A percentile compares a stretch with the other conserved stretches of the same genome.
Evolutionary conservation across 2,797 vertebrate genomes (phyloP).

Genomic region (Cuculus canorus): DNA sequence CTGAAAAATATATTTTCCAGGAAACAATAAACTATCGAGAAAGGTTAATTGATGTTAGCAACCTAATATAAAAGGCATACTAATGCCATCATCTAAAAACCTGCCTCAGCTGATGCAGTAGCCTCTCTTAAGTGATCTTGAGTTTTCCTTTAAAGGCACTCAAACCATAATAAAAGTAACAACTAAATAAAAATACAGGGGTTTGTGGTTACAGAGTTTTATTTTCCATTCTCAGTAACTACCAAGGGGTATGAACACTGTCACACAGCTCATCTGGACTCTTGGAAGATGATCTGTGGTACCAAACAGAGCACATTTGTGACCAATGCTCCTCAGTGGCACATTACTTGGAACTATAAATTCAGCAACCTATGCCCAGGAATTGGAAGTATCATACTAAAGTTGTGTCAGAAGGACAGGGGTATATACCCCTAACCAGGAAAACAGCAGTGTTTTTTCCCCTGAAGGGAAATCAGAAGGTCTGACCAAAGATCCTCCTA

Average conservation of each 20-base stretch:
- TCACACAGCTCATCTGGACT: not conserved
- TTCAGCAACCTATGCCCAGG: not conserved
- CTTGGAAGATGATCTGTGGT: not conserved
- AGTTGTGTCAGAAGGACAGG: not conserved
- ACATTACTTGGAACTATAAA: not conserved
- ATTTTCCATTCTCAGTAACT: not conserved
- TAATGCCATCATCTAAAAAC: not conserved
- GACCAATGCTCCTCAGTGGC: not conserved
- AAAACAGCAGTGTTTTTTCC: rapidly evolving
- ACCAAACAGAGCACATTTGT: not conserved
- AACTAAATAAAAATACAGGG: not conserved
- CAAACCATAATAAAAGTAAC: not conserved
- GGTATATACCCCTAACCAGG: not conserved
- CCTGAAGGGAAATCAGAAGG: not conserved
- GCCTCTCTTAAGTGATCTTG: not conserved
- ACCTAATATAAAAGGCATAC: not conserved
- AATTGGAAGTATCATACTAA: not conserved
- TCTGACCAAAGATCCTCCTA: not conserved
- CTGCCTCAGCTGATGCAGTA: not conserved
- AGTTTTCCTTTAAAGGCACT: not conserved
- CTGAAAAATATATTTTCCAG: not conserved
- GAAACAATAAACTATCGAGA: not conserved
- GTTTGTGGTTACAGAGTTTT: not conserved
- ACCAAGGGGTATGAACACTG: not conserved
- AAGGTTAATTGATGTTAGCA: not conserved